These are phyloP conservation scores for Orthonychiurus folsomi DNA, from an alignment of 2,888 invertebrate genomes.

Conservation along the genomic window DNA sequence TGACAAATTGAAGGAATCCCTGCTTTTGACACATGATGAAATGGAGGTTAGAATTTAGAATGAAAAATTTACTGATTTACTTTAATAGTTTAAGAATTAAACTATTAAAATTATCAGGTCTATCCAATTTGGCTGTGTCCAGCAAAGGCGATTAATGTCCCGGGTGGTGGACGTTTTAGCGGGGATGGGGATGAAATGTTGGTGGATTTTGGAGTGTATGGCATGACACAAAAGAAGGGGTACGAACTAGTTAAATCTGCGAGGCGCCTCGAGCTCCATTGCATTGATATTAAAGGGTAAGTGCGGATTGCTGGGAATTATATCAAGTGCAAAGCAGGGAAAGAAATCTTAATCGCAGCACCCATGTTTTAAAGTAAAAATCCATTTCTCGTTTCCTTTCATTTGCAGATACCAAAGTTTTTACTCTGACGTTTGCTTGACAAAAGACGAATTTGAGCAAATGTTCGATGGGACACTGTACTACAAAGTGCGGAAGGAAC, in stretches of 20 bases:
- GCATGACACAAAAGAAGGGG: background rate
- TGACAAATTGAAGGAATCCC: background rate
- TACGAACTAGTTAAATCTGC: background rate
- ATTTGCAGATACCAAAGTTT: background rate
- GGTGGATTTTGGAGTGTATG: slow-evolving; percentile 11
- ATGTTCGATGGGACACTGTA: background rate
- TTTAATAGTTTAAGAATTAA: background rate
- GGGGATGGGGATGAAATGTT: slow-evolving; percentile 8
- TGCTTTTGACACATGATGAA: background rate
- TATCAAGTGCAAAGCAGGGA: too few species aligned
- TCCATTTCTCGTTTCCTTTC: too few species aligned
- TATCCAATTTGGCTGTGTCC: slow-evolving; percentile 16
- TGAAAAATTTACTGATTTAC: background rate
- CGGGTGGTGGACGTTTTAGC: background rate
- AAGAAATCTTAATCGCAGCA: background rate
- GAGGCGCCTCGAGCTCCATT: background rate
- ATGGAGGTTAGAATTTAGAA: slow-evolving; percentile 5
- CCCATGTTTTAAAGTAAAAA: background rate
- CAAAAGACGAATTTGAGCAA: background rate
- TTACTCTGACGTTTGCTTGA: background rate
- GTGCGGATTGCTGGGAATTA: background rate
- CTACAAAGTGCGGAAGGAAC: background rate
- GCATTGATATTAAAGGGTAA: background rate
- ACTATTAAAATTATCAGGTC: background rate
- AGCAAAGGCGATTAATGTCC: background rate